phyloP scores from a whole-genome alignment of 1,140 invertebrate species.

The Aricia agestis region DNA sequence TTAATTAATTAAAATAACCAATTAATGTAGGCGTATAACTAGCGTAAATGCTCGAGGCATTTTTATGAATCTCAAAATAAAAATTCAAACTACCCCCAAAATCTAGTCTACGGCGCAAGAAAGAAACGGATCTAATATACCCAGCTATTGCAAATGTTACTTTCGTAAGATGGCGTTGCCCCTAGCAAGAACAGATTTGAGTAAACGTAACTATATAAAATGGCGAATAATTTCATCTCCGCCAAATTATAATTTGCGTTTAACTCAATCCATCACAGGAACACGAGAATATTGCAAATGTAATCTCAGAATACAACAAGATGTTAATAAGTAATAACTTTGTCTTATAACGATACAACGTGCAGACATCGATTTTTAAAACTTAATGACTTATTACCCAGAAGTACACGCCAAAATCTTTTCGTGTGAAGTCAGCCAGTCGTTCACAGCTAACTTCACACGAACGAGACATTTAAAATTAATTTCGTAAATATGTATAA shows the following conservation, averaged over 20 bases:
- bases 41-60: conserved; percentile 34
- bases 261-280: background rate
- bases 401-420: background rate
- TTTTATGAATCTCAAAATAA: conserved; percentile 23
- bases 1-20: conserved; percentile 34
- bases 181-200: background rate
- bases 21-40: conserved; percentile 26
- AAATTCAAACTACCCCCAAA: conserved; percentile 10
- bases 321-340: background rate
- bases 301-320: background rate
- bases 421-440: background rate
- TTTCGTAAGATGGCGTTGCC: background rate
- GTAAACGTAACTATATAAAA: background rate
- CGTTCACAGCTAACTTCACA: background rate
- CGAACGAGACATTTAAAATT: background rate
- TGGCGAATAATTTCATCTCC: background rate
- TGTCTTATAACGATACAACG: background rate
- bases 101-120: background rate
- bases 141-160: background rate
- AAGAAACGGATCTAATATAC: background rate
- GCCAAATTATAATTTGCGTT: background rate
- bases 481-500: background rate
- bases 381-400: background rate
- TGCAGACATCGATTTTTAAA: background rate
- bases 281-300: background rate